These are phyloP conservation scores for Pterocles burchelli DNA, from an alignment of 2,113 vertebrate genomes.

Conservation along the genomic window DNA sequence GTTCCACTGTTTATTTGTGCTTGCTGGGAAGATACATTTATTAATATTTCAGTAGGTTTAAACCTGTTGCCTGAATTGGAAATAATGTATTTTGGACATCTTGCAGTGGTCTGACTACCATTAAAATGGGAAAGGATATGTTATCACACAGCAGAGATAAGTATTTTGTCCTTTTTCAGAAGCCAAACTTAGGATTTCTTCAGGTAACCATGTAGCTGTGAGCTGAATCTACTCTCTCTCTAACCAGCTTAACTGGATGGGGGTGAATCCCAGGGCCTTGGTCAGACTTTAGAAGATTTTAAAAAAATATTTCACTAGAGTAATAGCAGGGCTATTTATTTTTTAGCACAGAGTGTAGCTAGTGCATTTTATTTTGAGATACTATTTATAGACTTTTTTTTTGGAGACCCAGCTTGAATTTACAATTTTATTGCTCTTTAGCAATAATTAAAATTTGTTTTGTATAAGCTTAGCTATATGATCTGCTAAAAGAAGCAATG, in stretches of 20 bases:
- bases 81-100: background rate
- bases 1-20: background rate
- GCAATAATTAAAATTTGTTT: constrained; percentile 27
- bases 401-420: background rate
- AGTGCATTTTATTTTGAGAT: constrained; percentile 1
- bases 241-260: background rate
- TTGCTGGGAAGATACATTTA: background rate
- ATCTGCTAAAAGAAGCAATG: background rate
- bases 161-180: background rate
- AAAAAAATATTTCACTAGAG: background rate
- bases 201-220: background rate
- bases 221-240: background rate
- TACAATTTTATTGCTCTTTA: background rate
- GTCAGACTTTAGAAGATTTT: background rate
- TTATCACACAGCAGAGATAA: background rate
- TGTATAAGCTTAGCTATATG: background rate
- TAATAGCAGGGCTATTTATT: background rate
- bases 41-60: background rate
- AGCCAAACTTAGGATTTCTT: background rate
- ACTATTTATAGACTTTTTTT: constrained; percentile 1
- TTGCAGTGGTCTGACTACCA: background rate
- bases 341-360: constrained; percentile 14
- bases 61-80: background rate
- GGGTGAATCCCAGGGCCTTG: background rate
- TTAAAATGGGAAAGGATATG: background rate